These are phyloP conservation scores for Oreotragus oreotragus DNA, from an alignment of 2,113 vertebrate genomes.

Conservation along the genomic window DNA sequence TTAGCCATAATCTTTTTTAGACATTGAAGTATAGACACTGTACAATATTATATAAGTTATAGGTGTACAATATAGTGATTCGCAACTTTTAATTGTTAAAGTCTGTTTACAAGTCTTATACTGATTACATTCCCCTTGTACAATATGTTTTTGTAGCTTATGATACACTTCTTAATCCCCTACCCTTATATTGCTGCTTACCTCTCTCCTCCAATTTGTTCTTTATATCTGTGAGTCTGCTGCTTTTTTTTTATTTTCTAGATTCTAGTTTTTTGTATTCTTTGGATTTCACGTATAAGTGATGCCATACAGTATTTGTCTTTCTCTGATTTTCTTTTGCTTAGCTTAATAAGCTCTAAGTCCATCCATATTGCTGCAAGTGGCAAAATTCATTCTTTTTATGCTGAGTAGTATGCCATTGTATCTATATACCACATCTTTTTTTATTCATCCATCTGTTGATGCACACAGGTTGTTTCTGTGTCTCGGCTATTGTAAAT, in stretches of 20 bases:
- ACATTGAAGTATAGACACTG: not conserved
- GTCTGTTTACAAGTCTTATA: not conserved
- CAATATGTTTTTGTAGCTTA: not conserved
- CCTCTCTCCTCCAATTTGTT: not conserved
- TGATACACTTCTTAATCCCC: not conserved
- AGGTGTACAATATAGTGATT: too few species aligned
- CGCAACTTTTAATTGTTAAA: not conserved
- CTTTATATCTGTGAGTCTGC: not conserved
- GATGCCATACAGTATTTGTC: not conserved
- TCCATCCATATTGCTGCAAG: not conserved
- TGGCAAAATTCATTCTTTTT: not conserved
- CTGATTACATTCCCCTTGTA: not conserved
- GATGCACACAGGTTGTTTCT: not conserved
- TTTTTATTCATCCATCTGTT: not conserved
- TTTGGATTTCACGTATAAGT: not conserved
- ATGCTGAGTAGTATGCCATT: not conserved
- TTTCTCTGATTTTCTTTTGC: not conserved
- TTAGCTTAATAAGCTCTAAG: not conserved
- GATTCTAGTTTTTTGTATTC: not conserved
- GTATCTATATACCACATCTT: not conserved
- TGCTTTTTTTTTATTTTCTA: not conserved
- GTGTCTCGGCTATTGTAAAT: not conserved
- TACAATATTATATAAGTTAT: not conserved
- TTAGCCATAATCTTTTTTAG: not conserved
- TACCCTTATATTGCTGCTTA: fast-evolving